A percentile compares a stretch with the other conserved stretches of the same genome.
Evolutionary conservation across 2,888 invertebrate genomes (phyloP).

Genomic region (Nomada ruficornis): DNA sequence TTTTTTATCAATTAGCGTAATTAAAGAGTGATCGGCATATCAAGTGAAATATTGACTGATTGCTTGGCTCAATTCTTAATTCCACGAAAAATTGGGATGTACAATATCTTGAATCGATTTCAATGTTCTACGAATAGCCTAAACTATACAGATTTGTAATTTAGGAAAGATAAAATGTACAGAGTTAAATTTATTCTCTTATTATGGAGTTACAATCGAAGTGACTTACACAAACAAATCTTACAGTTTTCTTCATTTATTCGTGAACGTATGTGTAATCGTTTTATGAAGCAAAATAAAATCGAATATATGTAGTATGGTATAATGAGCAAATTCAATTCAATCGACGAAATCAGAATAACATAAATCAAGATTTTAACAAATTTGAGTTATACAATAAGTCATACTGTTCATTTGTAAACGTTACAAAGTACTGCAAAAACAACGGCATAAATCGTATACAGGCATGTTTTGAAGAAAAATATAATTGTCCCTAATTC

Average conservation of each 20-base stretch:
- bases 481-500: too few species aligned
- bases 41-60: background rate
- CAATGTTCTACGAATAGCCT: conserved; percentile 39
- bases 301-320: background rate
- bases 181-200: conserved; percentile 18
- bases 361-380: too few species aligned
- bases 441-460: too few species aligned
- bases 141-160: conserved; percentile 46
- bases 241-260: background rate
- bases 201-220: conserved; percentile 9
- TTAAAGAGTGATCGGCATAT: background rate
- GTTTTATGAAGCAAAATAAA: background rate
- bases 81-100: background rate
- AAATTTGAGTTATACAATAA: background rate
- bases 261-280: background rate
- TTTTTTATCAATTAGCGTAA: background rate
- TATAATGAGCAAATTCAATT: background rate
- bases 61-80: background rate
- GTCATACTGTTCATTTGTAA: too few species aligned
- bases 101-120: conserved; percentile 33
- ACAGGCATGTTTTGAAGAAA: too few species aligned
- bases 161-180: conserved; percentile 18
- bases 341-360: background rate
- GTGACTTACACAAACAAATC: background rate
- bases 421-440: too few species aligned